These are phyloP conservation scores for Arbacia lixula DNA, from an alignment of 53 echinoderm and acorn worm species.

Conservation along the genomic window DNA sequence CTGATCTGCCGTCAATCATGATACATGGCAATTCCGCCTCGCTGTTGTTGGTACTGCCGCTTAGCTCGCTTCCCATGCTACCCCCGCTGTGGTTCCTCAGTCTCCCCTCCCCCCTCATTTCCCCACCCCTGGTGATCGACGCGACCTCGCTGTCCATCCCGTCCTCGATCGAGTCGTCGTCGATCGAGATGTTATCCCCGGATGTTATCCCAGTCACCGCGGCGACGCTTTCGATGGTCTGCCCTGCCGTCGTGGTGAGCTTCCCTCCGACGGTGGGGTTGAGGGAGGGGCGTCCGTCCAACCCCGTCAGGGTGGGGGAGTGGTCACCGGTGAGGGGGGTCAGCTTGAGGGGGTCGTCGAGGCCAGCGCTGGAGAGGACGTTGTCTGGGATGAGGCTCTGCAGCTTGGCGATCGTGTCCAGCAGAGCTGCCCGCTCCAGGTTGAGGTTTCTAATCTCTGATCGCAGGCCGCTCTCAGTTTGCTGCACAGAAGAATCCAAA, in stretches of 20 bases:
- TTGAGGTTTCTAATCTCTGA: constrained; percentile 76
- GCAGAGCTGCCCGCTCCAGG: constrained; percentile 79
- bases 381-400: constrained; percentile 79
- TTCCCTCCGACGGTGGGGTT: background rate
- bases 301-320: too few relatives aligned
- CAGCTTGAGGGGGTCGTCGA: too few relatives aligned
- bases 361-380: constrained; percentile 66
- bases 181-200: constrained; percentile 49
- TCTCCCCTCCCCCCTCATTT: constrained; percentile 3
- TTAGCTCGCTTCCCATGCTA: constrained; percentile 39
- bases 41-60: constrained; percentile 38
- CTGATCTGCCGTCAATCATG: constrained; percentile 14
- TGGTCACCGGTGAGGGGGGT: too few relatives aligned
- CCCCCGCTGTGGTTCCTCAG: constrained; percentile 37
- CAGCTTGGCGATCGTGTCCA: constrained; percentile 84
- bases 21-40: constrained; percentile 39
- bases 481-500: too few relatives aligned
- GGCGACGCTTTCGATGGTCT: constrained; percentile 1
- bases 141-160: constrained; percentile 44
- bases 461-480: constrained; percentile 67
- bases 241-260: background rate
- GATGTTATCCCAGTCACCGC: background rate
- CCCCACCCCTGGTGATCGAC: constrained; percentile 9
- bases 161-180: constrained; percentile 54
- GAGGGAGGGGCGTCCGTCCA: too few relatives aligned